Percentiles rank a stretch among this genome's conserved stretches.
These are phyloP conservation scores for Lepisosteus oculatus DNA, from an alignment of 2,113 vertebrate genomes.

Conservation along the genomic window DNA sequence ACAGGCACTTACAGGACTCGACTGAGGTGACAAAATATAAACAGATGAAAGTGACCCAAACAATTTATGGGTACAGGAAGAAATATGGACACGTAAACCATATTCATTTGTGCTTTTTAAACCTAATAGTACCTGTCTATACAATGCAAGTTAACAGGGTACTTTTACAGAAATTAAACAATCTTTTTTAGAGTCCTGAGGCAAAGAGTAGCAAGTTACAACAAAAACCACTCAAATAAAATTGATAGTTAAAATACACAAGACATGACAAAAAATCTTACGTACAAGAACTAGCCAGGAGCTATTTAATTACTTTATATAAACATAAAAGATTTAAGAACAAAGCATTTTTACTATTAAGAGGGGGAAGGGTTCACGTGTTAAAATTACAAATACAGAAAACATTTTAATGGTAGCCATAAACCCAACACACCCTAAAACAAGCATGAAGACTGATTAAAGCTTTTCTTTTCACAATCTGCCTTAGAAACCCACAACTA, in stretches of 20 bases:
- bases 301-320: conserved; percentile 49
- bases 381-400: not conserved
- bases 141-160: conserved; percentile 21
- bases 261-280: conserved; percentile 39
- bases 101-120: too few species aligned
- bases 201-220: conserved; percentile 46
- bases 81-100: too few species aligned
- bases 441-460: too few species aligned
- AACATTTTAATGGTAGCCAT: too few species aligned
- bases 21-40: too few species aligned
- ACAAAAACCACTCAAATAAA: conserved; percentile 49
- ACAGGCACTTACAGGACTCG: too few species aligned
- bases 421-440: too few species aligned
- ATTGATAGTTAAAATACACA: conserved; percentile 41
- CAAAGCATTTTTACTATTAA: conserved; percentile 17
- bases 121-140: too few species aligned
- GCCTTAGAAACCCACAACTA: too few species aligned
- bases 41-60: too few species aligned
- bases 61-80: too few species aligned
- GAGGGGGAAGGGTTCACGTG: not conserved
- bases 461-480: too few species aligned
- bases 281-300: conserved; percentile 41
- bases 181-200: conserved; percentile 25
- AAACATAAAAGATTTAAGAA: conserved; percentile 54
- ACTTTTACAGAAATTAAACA: conserved; percentile 33